Evolutionary conservation across 2,888 invertebrate genomes (phyloP).

Genomic region (Cheilosia vulpina): DNA sequence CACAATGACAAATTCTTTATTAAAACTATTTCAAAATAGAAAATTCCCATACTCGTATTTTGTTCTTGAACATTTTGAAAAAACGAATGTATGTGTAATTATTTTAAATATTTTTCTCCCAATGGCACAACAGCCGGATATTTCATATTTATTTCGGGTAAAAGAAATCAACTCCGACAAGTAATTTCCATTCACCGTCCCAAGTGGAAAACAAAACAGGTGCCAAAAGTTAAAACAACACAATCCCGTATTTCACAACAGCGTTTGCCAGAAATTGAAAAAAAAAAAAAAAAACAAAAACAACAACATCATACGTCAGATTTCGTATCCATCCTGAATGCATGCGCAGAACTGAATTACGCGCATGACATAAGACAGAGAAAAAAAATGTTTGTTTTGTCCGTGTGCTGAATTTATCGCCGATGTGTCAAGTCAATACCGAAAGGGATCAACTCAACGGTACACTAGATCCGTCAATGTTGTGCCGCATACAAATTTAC

Average conservation of each 20-base stretch:
- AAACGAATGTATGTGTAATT: not conserved
- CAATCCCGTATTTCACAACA: constrained; percentile 44
- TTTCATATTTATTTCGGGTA: constrained; percentile 16
- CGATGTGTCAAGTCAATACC: constrained; percentile 57
- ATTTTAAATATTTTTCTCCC: constrained; percentile 15
- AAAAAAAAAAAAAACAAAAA: constrained; percentile 14
- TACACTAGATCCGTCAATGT: constrained; percentile 66
- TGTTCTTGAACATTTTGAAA: not conserved
- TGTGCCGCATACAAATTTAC: constrained; percentile 67
- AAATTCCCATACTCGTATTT: constrained; percentile 26
- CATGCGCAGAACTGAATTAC: constrained; percentile 44
- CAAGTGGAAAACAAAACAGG: constrained; percentile 51
- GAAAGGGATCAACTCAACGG: constrained; percentile 50
- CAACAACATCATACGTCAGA: constrained; percentile 19
- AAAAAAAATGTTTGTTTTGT: constrained; percentile 17
- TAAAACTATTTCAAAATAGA: constrained; percentile 30
- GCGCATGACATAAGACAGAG: constrained; percentile 45
- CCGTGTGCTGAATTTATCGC: constrained; percentile 52
- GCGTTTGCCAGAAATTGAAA: constrained; percentile 20
- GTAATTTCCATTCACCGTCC: constrained; percentile 36
- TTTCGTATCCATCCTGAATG: constrained; percentile 4
- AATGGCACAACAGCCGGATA: constrained; percentile 32
- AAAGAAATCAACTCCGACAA: constrained; percentile 32
- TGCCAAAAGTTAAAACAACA: constrained; percentile 65
- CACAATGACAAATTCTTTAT: constrained; percentile 17